Percentiles rank a stretch among this genome's conserved stretches.
phyloP scores from a whole-genome alignment of 2,888 invertebrate genomes.

The Agrotis ipsilon region DNA sequence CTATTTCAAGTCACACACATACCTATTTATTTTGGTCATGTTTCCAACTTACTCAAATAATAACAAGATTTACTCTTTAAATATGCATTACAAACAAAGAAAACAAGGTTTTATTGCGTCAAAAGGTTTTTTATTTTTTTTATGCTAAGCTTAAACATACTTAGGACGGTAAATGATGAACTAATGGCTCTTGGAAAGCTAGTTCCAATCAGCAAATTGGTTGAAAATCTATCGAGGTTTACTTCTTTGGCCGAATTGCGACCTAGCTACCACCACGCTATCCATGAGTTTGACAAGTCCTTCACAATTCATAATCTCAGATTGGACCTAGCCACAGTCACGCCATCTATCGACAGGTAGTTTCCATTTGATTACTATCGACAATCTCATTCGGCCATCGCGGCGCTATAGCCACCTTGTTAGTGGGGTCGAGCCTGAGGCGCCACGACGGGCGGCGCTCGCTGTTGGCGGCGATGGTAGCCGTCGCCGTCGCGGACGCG shows the following conservation, averaged over 20 bases:
- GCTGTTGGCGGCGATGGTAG: conserved; percentile 88
- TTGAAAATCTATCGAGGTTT: background rate
- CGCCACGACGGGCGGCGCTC: conserved; percentile 98
- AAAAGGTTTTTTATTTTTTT: no score
- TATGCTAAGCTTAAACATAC: no score
- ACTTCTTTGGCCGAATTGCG: background rate
- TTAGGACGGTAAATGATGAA: background rate
- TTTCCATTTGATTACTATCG: conserved; percentile 43
- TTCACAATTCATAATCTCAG: background rate
- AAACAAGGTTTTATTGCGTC: conserved; percentile 2
- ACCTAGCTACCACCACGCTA: no score
- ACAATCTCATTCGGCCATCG: conserved; percentile 58
- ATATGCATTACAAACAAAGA: background rate
- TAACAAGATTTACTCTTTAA: background rate
- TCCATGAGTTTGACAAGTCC: no score
- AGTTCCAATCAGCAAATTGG: background rate
- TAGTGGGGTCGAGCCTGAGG: conserved; percentile 96
- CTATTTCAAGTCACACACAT: background rate
- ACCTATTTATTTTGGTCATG: no score
- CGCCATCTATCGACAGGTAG: background rate
- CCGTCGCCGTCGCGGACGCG: conserved; percentile 86
- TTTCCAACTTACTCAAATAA: background rate
- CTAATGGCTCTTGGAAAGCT: background rate
- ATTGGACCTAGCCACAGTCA: background rate
- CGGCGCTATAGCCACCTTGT: conserved; percentile 93